Percentiles rank a stretch among this genome's conserved stretches.
These are phyloP conservation scores for Agonopterix heracliana DNA, from an alignment of 2,888 invertebrate species.

Conservation along the genomic window DNA sequence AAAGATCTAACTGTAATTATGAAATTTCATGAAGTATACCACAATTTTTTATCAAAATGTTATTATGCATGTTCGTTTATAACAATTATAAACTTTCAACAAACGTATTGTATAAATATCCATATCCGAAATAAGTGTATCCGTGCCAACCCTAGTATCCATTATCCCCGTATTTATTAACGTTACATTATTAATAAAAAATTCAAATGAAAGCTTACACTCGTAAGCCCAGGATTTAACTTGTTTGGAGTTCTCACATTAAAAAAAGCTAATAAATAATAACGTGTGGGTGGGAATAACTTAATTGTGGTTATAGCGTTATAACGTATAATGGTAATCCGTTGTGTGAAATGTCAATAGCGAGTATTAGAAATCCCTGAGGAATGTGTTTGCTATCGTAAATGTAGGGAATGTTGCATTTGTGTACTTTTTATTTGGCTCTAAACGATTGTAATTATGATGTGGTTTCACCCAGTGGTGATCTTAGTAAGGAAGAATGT, in stretches of 20 bases:
- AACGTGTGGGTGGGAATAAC: constrained; percentile 29
- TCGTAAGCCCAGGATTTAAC: constrained; percentile 50
- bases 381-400: constrained; percentile 3
- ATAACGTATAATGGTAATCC: constrained; percentile 22
- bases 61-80: too few relatives aligned
- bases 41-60: too few relatives aligned
- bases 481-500: too few relatives aligned
- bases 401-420: background rate
- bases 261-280: constrained; percentile 35
- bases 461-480: too few relatives aligned
- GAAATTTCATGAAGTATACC: too few relatives aligned
- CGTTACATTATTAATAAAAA: constrained; percentile 61
- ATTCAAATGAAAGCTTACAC: constrained; percentile 62
- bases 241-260: constrained; percentile 67
- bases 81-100: too few relatives aligned
- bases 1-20: too few relatives aligned
- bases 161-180: too few relatives aligned
- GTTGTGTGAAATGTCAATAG: constrained; percentile 52
- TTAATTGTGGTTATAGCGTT: constrained; percentile 23
- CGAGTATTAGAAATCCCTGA: constrained; percentile 7
- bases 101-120: too few relatives aligned
- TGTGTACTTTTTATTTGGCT: background rate
- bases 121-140: too few relatives aligned
- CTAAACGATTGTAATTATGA: background rate
- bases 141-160: too few relatives aligned